A percentile compares a stretch with the other conserved stretches of the same genome.
These are phyloP conservation scores for Condylura cristata DNA, from an alignment of 2,113 vertebrate genomes.

Conservation along the genomic window DNA sequence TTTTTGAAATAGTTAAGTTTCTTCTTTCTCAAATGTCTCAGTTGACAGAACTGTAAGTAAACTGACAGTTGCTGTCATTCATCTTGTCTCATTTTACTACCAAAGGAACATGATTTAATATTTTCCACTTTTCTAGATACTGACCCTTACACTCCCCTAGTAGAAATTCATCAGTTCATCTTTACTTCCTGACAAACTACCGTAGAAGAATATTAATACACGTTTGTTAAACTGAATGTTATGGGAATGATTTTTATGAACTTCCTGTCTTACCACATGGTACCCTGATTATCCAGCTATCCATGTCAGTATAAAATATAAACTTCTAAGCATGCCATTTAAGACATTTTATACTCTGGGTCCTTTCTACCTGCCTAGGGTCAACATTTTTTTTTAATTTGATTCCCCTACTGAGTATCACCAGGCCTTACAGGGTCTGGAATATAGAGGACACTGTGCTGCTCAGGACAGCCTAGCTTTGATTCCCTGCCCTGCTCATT, in stretches of 20 bases:
- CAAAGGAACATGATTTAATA: background rate
- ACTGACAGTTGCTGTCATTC: background rate
- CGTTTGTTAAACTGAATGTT: background rate
- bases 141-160: background rate
- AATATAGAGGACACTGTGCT: background rate
- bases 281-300: background rate
- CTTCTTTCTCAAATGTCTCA: background rate
- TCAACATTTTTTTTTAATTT: background rate
- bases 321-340: background rate
- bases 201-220: background rate
- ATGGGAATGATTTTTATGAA: conserved; percentile 10
- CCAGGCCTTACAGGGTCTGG: background rate
- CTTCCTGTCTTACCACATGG: background rate
- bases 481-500: background rate
- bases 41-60: background rate
- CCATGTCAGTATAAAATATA: background rate
- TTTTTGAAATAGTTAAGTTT: background rate
- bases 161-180: background rate
- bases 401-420: background rate
- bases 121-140: background rate
- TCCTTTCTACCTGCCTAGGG: background rate
- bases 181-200: background rate
- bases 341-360: background rate
- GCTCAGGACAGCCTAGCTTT: background rate
- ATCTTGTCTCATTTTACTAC: background rate